Evolutionary conservation across 2,797 vertebrate genomes (phyloP).

Genomic region (Forpus xanthops): DNA sequence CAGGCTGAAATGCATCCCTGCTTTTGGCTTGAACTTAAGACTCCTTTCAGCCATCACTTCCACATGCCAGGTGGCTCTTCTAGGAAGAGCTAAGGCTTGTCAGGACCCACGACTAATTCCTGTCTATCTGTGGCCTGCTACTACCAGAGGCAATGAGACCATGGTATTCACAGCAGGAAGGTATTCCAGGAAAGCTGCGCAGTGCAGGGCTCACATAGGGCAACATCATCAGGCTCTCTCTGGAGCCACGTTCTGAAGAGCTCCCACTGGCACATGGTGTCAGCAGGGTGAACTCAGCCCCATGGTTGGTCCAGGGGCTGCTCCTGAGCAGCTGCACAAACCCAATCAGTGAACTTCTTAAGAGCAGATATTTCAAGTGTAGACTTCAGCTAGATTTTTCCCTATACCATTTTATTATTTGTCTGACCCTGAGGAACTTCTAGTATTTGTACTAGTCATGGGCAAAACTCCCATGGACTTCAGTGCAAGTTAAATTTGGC

Average conservation of each 20-base stretch:
- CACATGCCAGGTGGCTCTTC: not conserved
- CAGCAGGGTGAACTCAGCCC: not conserved
- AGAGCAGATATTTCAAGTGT: not conserved
- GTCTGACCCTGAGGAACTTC: not conserved
- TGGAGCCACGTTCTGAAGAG: not conserved
- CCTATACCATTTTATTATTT: not conserved
- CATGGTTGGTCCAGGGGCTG: not conserved
- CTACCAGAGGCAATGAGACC: not conserved
- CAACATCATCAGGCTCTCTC: not conserved
- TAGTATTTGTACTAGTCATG: not conserved
- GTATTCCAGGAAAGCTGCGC: not conserved
- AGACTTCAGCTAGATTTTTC: not conserved
- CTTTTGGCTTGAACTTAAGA: not conserved
- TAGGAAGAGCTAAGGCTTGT: not conserved
- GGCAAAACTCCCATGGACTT: not conserved
- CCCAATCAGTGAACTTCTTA: not conserved
- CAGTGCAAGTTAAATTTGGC: not conserved
- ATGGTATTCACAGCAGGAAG: not conserved
- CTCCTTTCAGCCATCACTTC: not conserved
- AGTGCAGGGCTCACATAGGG: accelerated
- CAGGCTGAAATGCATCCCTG: not conserved
- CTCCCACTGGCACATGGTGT: not conserved
- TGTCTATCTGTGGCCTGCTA: not conserved
- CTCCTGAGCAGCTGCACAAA: not conserved
- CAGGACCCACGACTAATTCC: not conserved